Evolutionary conservation across 1,140 invertebrate species (phyloP), one percentile per base, ranked within the genome.

Genomic region (Macrosteles quadrilineatus): DNA sequence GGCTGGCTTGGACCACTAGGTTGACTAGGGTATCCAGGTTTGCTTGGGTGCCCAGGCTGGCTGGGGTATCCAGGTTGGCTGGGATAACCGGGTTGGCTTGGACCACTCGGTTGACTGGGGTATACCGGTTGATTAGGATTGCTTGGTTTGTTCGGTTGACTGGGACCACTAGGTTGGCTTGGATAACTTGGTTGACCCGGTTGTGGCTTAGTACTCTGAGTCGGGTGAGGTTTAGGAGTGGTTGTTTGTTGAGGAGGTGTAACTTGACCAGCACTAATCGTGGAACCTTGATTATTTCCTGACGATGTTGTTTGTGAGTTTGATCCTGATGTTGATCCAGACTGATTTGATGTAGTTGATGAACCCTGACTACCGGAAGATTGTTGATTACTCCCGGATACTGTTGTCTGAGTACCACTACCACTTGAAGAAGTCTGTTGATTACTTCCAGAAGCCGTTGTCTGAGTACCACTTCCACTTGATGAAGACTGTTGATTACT

Each of bases 401-500:
- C n/a, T n/a, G n/a, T n/a, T n/a, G n/a, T n/a, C n/a, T n/a, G n/a
- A n/a, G n/a, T n/a, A n/a, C 64, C 25, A 65, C 32, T 62, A 64
- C 29, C 36, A 17, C 59, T 47, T 32, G 68, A 67, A 66, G 70
- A 64, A 31, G 72, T 23, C 43, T 63, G 36, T 36, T 53, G 45
- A n/a, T n/a, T n/a, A 21, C 53, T 45, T 0, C 53, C 65, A 1
- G 73, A 67, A 43, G 75, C 72, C 17, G 69, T 70, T 71, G n/a
- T n/a, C n/a, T n/a, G n/a, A n/a, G n/a, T n/a, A n/a, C n/a, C n/a
- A n/a, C n/a, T n/a, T n/a, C n/a, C n/a, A n/a, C n/a, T n/a, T n/a
- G n/a, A n/a, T n/a, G n/a, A n/a, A n/a, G n/a, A n/a, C n/a, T 71
- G 68, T 67, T 75, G 73, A 59, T 50, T 68, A 43, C 68, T 63